Evolutionary conservation across 2,797 vertebrate species (phyloP).

Genomic region (Taeniopygia guttata): DNA sequence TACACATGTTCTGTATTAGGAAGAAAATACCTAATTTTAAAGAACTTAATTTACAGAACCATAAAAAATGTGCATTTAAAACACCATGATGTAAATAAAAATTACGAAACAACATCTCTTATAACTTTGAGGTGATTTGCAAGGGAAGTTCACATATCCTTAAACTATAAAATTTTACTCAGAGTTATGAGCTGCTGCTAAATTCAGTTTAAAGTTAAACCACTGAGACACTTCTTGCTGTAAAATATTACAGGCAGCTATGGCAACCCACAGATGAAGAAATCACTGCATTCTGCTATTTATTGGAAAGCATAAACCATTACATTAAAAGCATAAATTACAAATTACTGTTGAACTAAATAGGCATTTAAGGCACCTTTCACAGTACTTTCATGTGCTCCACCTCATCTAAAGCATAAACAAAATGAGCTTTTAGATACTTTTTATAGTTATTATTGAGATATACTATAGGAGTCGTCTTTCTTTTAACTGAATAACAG

Average conservation of each 20-base stretch:
- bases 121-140: neutral
- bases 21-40: slow-evolving; percentile 20
- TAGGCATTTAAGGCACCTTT: neutral
- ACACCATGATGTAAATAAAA: neutral
- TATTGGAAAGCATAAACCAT: neutral
- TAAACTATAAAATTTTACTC: neutral
- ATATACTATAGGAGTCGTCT: neutral
- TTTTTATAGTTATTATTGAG: neutral
- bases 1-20: slow-evolving; percentile 46
- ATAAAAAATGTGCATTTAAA: slow-evolving; percentile 1
- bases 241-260: neutral
- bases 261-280: neutral
- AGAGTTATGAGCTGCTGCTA: neutral
- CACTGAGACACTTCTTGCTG: neutral
- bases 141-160: neutral
- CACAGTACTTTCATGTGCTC: neutral
- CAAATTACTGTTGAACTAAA: neutral
- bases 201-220: neutral
- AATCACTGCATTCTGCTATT: neutral
- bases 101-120: neutral
- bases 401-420: neutral
- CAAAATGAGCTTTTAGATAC: neutral
- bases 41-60: slow-evolving; percentile 28
- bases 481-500: neutral
- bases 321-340: neutral